Percentiles rank a stretch among this genome's conserved stretches.
These are phyloP conservation scores for Tubulanus polymorphus DNA, from an alignment of 2,888 invertebrate genomes.

Conservation along the genomic window DNA sequence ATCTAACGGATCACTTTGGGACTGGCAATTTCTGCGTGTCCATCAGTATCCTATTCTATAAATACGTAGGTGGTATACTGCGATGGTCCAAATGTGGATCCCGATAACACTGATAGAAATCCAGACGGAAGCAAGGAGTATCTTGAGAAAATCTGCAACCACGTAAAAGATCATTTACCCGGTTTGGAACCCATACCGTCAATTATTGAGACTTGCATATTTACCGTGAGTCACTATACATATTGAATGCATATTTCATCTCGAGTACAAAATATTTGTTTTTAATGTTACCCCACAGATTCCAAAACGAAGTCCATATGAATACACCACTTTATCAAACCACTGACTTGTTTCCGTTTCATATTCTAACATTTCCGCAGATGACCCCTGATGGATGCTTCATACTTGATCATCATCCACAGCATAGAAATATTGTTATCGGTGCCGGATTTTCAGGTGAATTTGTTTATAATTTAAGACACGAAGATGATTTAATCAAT, in stretches of 20 bases:
- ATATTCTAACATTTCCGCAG: too few relatives aligned
- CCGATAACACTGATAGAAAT: slow-evolving; percentile 30
- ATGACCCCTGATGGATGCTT: slow-evolving; percentile 45
- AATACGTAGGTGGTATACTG: too few relatives aligned
- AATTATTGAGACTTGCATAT: slow-evolving; percentile 46
- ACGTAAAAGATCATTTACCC: slow-evolving; percentile 35
- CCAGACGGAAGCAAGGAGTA: slow-evolving; percentile 6
- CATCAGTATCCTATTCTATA: slow-evolving; percentile 30
- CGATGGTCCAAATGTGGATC: slow-evolving; percentile 33
- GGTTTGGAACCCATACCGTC: slow-evolving; percentile 33
- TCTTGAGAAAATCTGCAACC: slow-evolving; percentile 22
- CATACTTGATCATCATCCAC: slow-evolving; percentile 47
- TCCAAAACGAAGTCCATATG: too few relatives aligned
- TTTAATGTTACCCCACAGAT: too few relatives aligned
- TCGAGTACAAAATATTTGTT: too few relatives aligned
- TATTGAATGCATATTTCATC: too few relatives aligned
- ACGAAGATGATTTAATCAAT: too few relatives aligned
- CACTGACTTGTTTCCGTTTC: too few relatives aligned
- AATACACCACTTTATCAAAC: too few relatives aligned
- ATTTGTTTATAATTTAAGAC: too few relatives aligned
- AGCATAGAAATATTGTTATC: slow-evolving; percentile 46
- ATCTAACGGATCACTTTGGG: too few relatives aligned
- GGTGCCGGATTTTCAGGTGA: slow-evolving; percentile 53
- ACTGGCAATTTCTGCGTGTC: too few relatives aligned
- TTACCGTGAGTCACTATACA: slow-evolving; percentile 49